Conservation (phyloP, 2,113 vertebrate species). For the Bubo bubo region DNA sequence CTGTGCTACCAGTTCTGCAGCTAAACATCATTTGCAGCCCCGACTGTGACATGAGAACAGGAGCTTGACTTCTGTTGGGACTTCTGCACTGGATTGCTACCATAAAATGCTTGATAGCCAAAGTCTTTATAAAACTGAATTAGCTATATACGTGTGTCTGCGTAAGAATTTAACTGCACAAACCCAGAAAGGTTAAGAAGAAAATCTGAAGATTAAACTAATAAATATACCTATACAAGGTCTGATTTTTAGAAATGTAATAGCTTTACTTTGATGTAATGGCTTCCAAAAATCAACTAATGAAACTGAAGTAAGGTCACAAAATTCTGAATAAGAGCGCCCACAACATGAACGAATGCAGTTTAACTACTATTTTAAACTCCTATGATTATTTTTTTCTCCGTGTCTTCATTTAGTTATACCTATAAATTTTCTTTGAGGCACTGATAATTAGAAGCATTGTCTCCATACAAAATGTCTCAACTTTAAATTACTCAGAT, state of each 20-base stretch:
- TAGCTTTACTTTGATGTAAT: not conserved
- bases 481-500: rapidly evolving
- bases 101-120: not conserved
- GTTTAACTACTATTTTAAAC: not conserved
- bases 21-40: not conserved
- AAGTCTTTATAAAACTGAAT: not conserved
- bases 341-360: not conserved
- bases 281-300: not conserved
- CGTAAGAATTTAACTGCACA: not conserved
- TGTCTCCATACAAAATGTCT: not conserved
- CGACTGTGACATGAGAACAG: rapidly evolving
- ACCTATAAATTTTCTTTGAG: not conserved
- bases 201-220: not conserved
- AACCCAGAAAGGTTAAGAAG: not conserved
- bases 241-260: not conserved
- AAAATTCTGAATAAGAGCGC: not conserved
- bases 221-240: not conserved
- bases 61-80: not conserved
- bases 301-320: not conserved
- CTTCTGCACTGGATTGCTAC: rapidly evolving
- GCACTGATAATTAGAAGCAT: not conserved
- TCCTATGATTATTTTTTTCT: not conserved
- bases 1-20: not conserved
- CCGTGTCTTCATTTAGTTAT: not conserved
- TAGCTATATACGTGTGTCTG: too few species aligned